These are phyloP conservation scores for Aporophyla lueneburgensis DNA, from an alignment of 2,888 invertebrate species.

Conservation along the genomic window DNA sequence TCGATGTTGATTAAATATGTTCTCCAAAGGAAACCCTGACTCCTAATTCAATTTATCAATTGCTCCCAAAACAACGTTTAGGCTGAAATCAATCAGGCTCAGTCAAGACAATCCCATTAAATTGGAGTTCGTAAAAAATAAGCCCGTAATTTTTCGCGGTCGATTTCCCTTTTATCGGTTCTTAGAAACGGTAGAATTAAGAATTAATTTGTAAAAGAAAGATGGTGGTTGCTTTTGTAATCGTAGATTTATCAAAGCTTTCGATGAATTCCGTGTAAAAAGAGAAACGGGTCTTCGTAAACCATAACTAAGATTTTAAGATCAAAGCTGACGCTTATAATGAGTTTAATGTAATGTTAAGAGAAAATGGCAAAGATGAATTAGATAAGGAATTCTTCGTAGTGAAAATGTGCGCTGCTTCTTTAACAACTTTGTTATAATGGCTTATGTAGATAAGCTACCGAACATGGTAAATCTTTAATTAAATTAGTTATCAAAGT, in stretches of 20 bases:
- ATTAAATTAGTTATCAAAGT: constrained; percentile 7
- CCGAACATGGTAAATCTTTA: not conserved
- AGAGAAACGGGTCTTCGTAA: not conserved
- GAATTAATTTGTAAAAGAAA: constrained; percentile 3
- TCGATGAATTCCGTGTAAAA: not conserved
- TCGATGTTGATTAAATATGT: constrained; percentile 16
- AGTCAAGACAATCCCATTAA: constrained; percentile 53
- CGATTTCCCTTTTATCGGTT: constrained; percentile 25
- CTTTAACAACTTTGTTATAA: constrained; percentile 6
- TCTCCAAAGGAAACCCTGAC: constrained; percentile 1
- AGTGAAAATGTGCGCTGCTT: not conserved
- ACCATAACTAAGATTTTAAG: constrained; percentile 4
- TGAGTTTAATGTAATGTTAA: constrained; percentile 21
- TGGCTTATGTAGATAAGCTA: not conserved
- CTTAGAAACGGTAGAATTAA: constrained; percentile 28
- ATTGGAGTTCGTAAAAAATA: constrained; percentile 52
- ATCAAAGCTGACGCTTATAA: constrained; percentile 15
- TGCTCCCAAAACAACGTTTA: constrained; percentile 41
- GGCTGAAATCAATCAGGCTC: constrained; percentile 54
- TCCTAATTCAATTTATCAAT: constrained; percentile 40
- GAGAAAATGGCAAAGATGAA: constrained; percentile 10
- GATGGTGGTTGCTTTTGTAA: not conserved
- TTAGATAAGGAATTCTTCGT: constrained; percentile 25
- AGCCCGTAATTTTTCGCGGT: constrained; percentile 46
- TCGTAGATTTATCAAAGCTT: not conserved